phyloP scores from a whole-genome alignment of 2,797 vertebrate species.

The Pachyuromys duprasi region DNA sequence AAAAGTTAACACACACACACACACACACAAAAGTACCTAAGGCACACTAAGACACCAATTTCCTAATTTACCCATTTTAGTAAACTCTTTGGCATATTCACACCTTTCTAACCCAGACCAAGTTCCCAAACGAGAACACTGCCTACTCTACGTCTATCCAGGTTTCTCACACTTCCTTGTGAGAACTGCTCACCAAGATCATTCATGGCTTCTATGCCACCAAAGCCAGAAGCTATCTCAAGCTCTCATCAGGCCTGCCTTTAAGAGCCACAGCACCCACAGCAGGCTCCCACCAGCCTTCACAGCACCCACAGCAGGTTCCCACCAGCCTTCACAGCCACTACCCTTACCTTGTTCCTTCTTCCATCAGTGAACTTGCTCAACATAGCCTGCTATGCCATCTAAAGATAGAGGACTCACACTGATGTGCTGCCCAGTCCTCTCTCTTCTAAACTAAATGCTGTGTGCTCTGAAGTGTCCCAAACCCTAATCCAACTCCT shows the following conservation, averaged over 20 bases:
- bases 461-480: neutral
- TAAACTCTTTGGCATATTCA: neutral
- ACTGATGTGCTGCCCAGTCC: neutral
- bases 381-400: neutral
- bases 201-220: neutral
- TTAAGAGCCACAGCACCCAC: rapidly evolving
- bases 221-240: neutral
- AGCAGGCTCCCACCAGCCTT: neutral
- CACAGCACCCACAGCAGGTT: neutral
- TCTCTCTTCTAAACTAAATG: neutral
- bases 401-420: neutral
- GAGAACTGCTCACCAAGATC: neutral
- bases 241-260: neutral
- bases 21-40: neutral
- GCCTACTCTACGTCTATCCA: neutral
- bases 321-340: neutral
- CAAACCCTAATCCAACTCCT: neutral
- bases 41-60: neutral
- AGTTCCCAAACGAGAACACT: neutral
- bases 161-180: neutral
- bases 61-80: neutral
- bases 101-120: no score
- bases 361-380: neutral
- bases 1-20: neutral
- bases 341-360: neutral